These are phyloP conservation scores for Caerostris darwini DNA, from an alignment of 1,140 invertebrate genomes.

Conservation along the genomic window DNA sequence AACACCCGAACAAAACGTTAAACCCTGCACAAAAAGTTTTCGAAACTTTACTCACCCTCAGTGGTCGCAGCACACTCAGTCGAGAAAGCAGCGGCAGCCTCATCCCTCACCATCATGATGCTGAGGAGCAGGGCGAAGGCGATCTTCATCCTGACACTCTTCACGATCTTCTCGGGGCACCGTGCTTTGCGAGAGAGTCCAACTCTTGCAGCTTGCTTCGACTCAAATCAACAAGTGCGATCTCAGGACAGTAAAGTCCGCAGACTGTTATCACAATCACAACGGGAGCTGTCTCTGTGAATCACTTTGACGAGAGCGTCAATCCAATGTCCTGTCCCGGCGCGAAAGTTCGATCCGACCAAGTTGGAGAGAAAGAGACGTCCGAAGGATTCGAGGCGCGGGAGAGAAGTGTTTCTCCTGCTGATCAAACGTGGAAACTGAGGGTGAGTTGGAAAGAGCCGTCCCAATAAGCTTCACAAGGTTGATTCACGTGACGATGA, in stretches of 20 bases:
- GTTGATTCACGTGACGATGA: not conserved
- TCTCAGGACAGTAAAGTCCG: too few relatives aligned
- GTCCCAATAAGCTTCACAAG: not conserved
- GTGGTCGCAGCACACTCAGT: not conserved
- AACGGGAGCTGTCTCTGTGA: too few relatives aligned
- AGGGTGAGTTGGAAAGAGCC: not conserved
- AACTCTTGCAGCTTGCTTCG: too few relatives aligned
- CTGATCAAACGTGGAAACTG: too few relatives aligned
- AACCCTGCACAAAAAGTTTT: slow-evolving; percentile 5
- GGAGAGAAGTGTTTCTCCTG: too few relatives aligned
- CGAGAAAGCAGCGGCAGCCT: not conserved
- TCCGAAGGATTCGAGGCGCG: not conserved
- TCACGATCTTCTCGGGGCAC: not conserved
- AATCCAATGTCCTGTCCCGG: too few relatives aligned
- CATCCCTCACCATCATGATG: not conserved
- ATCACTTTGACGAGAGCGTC: too few relatives aligned
- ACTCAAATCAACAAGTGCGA: too few relatives aligned
- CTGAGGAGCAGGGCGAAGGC: not conserved
- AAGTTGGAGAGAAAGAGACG: too few relatives aligned
- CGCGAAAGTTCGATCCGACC: too few relatives aligned
- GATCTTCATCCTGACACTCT: not conserved
- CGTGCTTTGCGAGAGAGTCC: too few relatives aligned
- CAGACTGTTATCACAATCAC: too few relatives aligned
- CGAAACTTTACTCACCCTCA: not conserved
- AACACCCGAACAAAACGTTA: not conserved